Base-by-base conservation (phyloP, 2,113 vertebrate genomes). In the Eonycteris spelaea region DNA sequence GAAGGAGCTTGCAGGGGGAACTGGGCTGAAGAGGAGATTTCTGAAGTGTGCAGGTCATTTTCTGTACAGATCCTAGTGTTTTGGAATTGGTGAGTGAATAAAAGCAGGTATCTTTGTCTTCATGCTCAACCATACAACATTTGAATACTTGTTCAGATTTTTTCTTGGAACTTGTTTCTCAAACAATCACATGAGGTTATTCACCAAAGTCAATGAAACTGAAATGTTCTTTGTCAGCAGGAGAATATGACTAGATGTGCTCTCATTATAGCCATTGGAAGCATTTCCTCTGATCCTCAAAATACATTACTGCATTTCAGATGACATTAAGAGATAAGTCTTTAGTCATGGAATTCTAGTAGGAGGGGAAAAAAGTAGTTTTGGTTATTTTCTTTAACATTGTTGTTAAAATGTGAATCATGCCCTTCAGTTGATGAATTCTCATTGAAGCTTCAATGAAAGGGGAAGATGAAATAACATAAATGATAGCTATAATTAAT, bases 401-500 rank as follows among this genome's bases (percentile, higher is more conserved):
- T 98, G 97, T 97, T 89, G 97, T 97, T 91, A 96, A 97, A 97
- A 98, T 98, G 98, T 98, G 96, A 98, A 97, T 97, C 84, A 78
- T 98, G 97, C 97, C 97, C 97, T 97, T 98, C 97, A 97, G 94
- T 97, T 98, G 97, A 98, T 98, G 96, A 98, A 96, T 98, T 98
- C 98, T 98, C 96, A 98, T 96, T 98, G 98, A 98, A 97, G 97
- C 97, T 98, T 97, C 98, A 98, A 97, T 97, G 97, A 95, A 97
- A 98, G 95, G 96, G 90, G 97, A 98, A 98, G 96, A 98, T 97
- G 97, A 98, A 98, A 98, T 98, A 97, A 97, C 94, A 96, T 97
- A 98, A 98, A 92, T 98, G 96, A 96, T 98, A 97, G 97, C 97
- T 95, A 95, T 96, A 98, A 98, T 98, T 98, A 98, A 97, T 98